These are phyloP conservation scores for Andrena bicolor DNA, from an alignment of 2,888 invertebrate species.

Conservation along the genomic window DNA sequence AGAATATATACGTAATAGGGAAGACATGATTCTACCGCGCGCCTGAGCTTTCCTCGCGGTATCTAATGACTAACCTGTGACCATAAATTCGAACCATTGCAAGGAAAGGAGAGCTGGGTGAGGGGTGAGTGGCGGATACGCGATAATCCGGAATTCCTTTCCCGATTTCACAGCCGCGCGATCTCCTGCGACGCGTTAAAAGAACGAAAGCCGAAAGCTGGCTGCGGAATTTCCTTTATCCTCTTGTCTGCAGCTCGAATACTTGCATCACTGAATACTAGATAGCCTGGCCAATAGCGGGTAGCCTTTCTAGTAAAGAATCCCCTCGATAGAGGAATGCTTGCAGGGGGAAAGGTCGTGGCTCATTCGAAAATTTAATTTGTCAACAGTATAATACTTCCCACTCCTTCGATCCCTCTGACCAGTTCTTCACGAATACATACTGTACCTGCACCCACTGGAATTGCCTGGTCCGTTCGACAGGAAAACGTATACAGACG, in stretches of 20 bases:
- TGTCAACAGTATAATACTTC: no score
- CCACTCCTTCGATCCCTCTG: no score
- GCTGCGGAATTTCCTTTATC: constrained; percentile 61
- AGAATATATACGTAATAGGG: no score
- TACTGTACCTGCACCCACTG: background rate
- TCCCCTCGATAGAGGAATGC: constrained; percentile 64
- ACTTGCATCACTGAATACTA: constrained; percentile 63
- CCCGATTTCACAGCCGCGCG: constrained; percentile 53
- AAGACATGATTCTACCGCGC: no score
- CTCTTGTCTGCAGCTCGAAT: constrained; percentile 52
- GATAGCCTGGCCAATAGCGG: constrained; percentile 55
- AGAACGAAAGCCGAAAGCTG: constrained; percentile 41
- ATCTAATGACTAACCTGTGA: constrained; percentile 10
- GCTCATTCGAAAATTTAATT: no score
- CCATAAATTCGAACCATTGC: constrained; percentile 22
- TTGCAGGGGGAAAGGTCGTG: constrained; percentile 38
- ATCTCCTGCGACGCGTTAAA: constrained; percentile 52
- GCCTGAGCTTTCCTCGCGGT: background rate
- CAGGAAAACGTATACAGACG: constrained; percentile 11
- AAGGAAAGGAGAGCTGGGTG: background rate
- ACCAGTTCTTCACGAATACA: no score
- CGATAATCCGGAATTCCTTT: constrained; percentile 50
- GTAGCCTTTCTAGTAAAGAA: constrained; percentile 64
- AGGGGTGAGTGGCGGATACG: constrained; percentile 25
- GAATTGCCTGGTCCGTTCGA: constrained; percentile 43